Evolutionary conservation across 2,113 vertebrate species (phyloP), one percentile per base, ranked within the genome.

Genomic region (Cygnus atratus): DNA sequence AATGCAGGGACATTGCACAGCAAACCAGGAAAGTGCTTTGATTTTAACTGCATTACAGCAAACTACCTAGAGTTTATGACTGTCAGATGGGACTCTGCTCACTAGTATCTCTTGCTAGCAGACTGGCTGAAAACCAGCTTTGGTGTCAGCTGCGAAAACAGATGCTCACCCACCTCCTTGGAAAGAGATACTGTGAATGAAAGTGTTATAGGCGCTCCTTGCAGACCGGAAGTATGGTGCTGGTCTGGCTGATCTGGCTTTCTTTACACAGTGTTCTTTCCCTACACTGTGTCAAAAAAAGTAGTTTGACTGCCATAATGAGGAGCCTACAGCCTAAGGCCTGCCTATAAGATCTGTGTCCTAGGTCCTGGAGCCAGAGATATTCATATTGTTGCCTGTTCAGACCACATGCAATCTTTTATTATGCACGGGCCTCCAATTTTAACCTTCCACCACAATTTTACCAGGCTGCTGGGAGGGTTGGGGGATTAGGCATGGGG

Each of bases 41-140:
- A 84, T 95, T 95, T 95, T 87, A 87, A 79, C 61, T 61, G 74
- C 48, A 58, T 82, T 52, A 44, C 70, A 76, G 74, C 57, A 68
- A 73, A 59, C 52, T 72, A 77, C 46, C 61, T 39, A 20, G 44
- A 86, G 37, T 46, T 90, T 61, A 55, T 15, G 57, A 46, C 79
- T 93, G 68, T 67, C 82, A 81, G 74, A 91, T 12, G 24, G 59
- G 67, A 91, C 88, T 9, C 7, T 67, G 41, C 37, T 84, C 55
- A 46, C 72, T 66, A 3, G 7, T 66, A 18, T 88, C 63, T 92
- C 74, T 28, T 84, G 59, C 66, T 58, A 83, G 88, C 73, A 95
- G 67, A 67, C 86, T 68, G 57, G 8, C 44, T 80, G 79, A 74
- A 96, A 95, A 91, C 15, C 44, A 86, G 44, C 26, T 92, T 73